Conservation (phyloP, 2,797 vertebrate genomes). For the Sebastiscus tertius region DNA sequence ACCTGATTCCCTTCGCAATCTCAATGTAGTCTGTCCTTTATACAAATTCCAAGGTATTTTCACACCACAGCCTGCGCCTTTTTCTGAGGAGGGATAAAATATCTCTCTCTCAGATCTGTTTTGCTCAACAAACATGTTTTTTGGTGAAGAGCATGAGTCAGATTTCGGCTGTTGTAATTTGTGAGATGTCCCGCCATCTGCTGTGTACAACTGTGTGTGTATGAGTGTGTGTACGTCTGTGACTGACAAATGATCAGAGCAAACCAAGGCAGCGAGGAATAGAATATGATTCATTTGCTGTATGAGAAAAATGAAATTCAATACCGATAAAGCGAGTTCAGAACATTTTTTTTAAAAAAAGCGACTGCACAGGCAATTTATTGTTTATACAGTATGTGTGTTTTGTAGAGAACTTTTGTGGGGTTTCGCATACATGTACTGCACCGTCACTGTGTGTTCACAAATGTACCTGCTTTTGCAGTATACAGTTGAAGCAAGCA, state of each 20-base stretch:
- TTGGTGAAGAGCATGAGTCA: conserved; percentile 23
- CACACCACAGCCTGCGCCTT: not conserved
- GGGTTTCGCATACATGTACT: not conserved
- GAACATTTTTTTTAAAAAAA: not conserved
- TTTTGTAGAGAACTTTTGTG: not conserved
- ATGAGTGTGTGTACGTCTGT: not conserved
- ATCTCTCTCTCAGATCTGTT: conserved; percentile 9
- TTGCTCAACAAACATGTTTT: conserved; percentile 21
- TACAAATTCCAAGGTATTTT: not conserved
- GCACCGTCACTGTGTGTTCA: not conserved
- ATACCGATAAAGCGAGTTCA: not conserved
- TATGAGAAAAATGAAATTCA: not conserved
- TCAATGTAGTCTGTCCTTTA: not conserved
- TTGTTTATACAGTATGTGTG: not conserved
- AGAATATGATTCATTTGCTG: not conserved
- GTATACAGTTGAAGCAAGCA: not conserved
- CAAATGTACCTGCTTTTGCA: not conserved
- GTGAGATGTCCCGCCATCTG: conserved; percentile 41
- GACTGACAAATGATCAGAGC: not conserved
- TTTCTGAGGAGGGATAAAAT: not conserved
- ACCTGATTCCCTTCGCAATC: not conserved
- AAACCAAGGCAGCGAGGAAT: not conserved
- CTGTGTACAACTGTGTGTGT: conserved; percentile 6
- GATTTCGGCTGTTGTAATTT: conserved; percentile 20
- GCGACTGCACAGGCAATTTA: not conserved